Evolutionary conservation across 2,888 invertebrate species (phyloP), one percentile per base, ranked within the genome.

Genomic region (Drosophila subquinaria): DNA sequence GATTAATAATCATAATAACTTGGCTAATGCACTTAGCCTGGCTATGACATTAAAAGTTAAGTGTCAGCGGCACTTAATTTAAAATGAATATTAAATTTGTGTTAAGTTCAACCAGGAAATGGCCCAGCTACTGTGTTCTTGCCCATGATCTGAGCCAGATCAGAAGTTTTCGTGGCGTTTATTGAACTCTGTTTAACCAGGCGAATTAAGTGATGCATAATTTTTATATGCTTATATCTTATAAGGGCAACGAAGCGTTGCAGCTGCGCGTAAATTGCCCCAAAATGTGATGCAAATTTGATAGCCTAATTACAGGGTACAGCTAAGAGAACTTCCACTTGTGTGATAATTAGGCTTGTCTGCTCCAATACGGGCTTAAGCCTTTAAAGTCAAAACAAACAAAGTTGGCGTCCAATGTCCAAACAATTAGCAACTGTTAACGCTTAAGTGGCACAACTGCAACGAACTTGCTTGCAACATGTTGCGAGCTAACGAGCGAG

Each of bases 1-100:
- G 82, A 81, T 68, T 82, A 85, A 81, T 82, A 68, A 53, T 30
- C 38, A 45, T 35, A 43, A 43, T 45, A 38, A 59, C 69, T 68
- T 61, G 75, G 66, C 67, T 86, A 86, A 81, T 82, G 84, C 82
- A 82, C 79, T 81, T 73, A 51, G 43, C 61, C 55, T 10, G 84
- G 73, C 78, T 73, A 56, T 76, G 82, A 76, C 87, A 81, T 79
- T 73, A 71, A 79, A 73, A 40, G 13, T 76, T 72, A 79, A 86
- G 86, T 86, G 84, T 76, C 69, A 47, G 67, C 27, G 66, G 63
- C 71, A 88, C 78, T 84, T 88, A 88, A 86, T 82, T 88, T 78
- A 82, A 88, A 84, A 84, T 79, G 88, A 83, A 88, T 84, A 81
- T 84, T 86, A 68, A 84, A 79, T 73, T 60, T 71, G 66, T 83